Evolutionary conservation across 2,113 vertebrate species (phyloP), one percentile per base, ranked within the genome.

Genomic region (Tinamus guttatus): DNA sequence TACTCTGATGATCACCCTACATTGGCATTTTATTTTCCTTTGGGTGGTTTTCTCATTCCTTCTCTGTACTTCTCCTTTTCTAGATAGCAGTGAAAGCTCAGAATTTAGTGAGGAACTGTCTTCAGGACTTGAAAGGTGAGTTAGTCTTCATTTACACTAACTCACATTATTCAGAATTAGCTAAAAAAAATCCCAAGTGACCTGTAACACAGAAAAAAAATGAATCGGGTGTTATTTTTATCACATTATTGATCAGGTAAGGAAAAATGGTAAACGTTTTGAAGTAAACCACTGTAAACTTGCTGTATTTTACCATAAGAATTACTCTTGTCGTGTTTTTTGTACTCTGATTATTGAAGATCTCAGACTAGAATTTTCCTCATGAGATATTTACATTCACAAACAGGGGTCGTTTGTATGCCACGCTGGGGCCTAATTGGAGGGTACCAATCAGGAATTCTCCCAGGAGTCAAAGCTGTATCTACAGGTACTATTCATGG

Each of bases 341-440:
- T 81, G 86, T 75, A 85, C 19, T 12, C 13, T 87, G 85, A 74
- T 19, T 69, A 32, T 58, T 91, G 62, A 81, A 93, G 22, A 22
- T 87, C 70, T 85, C 75, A 74, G 40, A 69, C 75, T 85, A 87
- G 75, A 83, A 38, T 82, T 86, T 87, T 75, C 80, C 70, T 96
- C 63, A 90, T 92, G 58, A 65, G 59, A 95, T 91, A 74, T 97
- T 97, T 97, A 90, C 95, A 95, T 98, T 97, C 98, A 93, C 94
- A 95, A 98, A 98, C 98, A 99, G 99, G 98, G 98, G 99, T 90
- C 99, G 99, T 87, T 98, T 99, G 96, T 99, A 99, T 58, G 98
- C 99, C 89, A 99, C 99, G 0, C 98, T 99, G 97, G 99, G 99
- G 77, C 99, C 99, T 94, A 99, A 99, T 98, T 99, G 99, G 99